Percentiles rank a stretch among this genome's conserved stretches.
Conservation (phyloP, 2,113 vertebrate genomes). For the Prolemur simus region DNA sequence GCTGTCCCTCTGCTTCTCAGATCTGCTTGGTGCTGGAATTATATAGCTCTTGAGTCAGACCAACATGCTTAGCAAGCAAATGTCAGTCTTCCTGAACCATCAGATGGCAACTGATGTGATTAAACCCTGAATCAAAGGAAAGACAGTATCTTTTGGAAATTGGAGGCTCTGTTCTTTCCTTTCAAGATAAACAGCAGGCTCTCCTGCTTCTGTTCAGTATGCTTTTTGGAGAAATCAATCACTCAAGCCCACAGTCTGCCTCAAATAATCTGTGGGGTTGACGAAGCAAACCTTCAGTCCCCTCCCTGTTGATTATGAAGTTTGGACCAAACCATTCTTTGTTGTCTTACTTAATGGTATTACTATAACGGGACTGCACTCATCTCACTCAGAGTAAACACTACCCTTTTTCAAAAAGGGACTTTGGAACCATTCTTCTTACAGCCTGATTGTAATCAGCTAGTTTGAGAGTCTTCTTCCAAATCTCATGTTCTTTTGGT, state of each 20-base stretch:
- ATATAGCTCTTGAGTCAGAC: neutral
- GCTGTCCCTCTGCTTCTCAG: neutral
- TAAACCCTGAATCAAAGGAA: neutral
- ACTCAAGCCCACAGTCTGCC: neutral
- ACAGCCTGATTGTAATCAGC: neutral
- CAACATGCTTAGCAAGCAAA: neutral
- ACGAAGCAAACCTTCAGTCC: neutral
- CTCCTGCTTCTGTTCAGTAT: neutral
- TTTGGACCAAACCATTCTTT: neutral
- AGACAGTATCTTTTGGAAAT: neutral
- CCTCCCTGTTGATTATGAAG: neutral
- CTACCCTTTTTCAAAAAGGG: neutral
- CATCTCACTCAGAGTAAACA: neutral
- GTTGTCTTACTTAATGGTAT: neutral
- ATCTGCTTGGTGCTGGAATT: neutral
- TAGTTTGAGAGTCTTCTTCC: neutral
- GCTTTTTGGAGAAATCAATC: conserved; percentile 25
- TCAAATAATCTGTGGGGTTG: neutral
- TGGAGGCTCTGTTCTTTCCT: neutral
- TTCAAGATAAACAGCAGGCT: neutral
- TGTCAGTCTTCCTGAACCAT: neutral
- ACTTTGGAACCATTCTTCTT: neutral
- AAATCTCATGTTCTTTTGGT: neutral
- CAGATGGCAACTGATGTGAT: neutral
- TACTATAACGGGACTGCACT: neutral